Conservation (phyloP, 1,140 invertebrate species). For the Conus ventricosus region DNA sequence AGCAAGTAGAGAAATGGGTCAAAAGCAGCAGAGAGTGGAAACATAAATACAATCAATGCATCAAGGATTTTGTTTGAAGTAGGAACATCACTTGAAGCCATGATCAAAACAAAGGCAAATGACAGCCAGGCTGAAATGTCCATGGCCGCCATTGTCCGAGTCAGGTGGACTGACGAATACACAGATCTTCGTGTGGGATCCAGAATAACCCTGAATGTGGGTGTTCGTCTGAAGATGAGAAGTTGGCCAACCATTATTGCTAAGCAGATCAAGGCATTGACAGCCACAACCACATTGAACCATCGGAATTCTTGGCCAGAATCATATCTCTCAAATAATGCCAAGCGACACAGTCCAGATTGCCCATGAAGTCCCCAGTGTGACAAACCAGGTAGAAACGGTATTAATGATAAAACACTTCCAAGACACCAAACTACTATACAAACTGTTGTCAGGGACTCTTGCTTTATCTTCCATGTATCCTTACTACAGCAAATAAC, state of each 20-base stretch:
- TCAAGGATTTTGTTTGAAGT: neutral
- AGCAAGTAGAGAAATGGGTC: constrained; percentile 28
- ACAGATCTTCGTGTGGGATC: neutral
- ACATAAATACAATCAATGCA: constrained; percentile 10
- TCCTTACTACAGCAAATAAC: constrained; percentile 7
- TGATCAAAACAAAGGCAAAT: constrained; percentile 30
- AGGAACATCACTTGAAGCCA: neutral
- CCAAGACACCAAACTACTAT: constrained; percentile 24
- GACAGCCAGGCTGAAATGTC: constrained; percentile 40
- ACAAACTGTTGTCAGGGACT: neutral
- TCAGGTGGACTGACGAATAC: constrained; percentile 22
- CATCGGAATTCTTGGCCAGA: constrained; percentile 41
- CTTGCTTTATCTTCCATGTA: constrained; percentile 12
- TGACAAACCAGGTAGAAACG: constrained; percentile 7
- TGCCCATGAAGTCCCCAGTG: constrained; percentile 48
- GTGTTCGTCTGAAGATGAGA: constrained; percentile 40
- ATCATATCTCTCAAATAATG: constrained; percentile 38
- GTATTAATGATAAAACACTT: constrained; percentile 10
- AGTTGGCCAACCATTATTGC: constrained; percentile 45
- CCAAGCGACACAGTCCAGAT: constrained; percentile 45
- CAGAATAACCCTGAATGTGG: neutral
- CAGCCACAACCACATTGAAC: constrained; percentile 42
- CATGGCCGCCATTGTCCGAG: constrained; percentile 15
- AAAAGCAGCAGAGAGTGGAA: constrained; percentile 33
- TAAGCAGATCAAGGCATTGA: constrained; percentile 46